These are phyloP conservation scores for Bhutanitis thaidina DNA, from an alignment of 2,888 invertebrate species.

Conservation along the genomic window DNA sequence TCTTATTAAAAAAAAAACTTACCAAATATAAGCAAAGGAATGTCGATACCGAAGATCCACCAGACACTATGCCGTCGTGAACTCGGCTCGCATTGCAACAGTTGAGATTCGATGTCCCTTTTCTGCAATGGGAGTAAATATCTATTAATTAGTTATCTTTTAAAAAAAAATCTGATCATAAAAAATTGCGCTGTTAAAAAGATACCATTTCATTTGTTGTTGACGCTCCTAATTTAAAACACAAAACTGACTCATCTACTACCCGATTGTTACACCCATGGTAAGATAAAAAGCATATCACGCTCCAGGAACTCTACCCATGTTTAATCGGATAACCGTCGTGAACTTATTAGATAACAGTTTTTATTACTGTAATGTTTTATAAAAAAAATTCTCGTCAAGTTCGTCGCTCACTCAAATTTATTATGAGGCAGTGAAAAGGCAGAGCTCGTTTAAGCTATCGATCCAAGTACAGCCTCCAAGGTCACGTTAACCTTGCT, in stretches of 20 bases:
- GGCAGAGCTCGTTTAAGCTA: slow-evolving; percentile 3
- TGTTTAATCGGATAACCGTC: no score
- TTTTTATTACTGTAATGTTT: no score
- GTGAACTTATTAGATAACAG: no score
- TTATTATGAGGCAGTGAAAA: background rate
- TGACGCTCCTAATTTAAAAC: no score
- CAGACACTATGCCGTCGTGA: slow-evolving; percentile 33
- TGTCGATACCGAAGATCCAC: slow-evolving; percentile 50
- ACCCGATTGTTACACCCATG: no score
- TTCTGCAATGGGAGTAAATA: slow-evolving; percentile 36
- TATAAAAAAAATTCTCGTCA: background rate
- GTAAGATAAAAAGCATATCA: no score
- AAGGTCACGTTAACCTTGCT: slow-evolving; percentile 38
- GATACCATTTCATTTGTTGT: no score
- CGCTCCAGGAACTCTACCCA: no score
- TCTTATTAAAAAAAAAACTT: slow-evolving; percentile 26
- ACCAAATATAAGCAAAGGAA: slow-evolving; percentile 52
- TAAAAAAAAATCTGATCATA: no score
- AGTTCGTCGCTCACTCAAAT: background rate
- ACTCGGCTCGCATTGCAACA: slow-evolving; percentile 23
- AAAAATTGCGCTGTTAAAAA: no score
- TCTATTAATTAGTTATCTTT: no score
- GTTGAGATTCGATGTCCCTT: slow-evolving; percentile 54
- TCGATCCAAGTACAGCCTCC: slow-evolving; percentile 16
- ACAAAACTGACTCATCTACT: no score